Base-by-base conservation (phyloP, 2,888 invertebrate genomes). In the Malthinus flaveolus region DNA sequence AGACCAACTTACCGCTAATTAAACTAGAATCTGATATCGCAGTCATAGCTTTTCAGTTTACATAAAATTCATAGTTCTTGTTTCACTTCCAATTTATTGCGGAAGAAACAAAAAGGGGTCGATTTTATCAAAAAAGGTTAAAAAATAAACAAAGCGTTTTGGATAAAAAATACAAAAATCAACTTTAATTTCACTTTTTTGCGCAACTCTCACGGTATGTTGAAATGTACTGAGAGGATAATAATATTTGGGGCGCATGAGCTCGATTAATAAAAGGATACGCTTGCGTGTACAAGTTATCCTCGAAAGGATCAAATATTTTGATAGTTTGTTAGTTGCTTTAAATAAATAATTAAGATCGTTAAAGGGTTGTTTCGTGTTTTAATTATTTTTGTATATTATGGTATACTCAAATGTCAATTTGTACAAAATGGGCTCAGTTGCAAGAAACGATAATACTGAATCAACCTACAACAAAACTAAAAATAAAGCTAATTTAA, bases 1-100 rank as follows among this genome's bases (percentile, higher is more conserved):
- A 42, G 39, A 23, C 1, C 7, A 9, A 64, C 67, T 69, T 60
- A 71, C 71, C 71, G 57, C 66, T 64, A 33, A 70, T 59, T 47
- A 64, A 63, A 59, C 57, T 65, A 48, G 68, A 62, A 49, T 67
- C 69, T 39, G 71, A 68, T 52, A 69, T 66, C 8, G 69, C 64
- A 56, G 70, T 67, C 71, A 70, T 71, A 51, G 56, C 66, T 60
- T 35, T 42, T 37, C 11, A 37, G 12, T 47, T 33, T 33, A 47
- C 47, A 32, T 10, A 47, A 7, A 47, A 33, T 42, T 42, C 39
- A 42, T 42, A 42, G 12, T 42, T 42, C 13, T 12, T 37, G 13
- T 42, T 42, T 42, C 39, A 42, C 39, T 42, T 23, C 23, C 23
- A 23, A 23, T 23, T 23, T 23, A 23, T 23, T 5, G 5, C 23